Base-by-base conservation (phyloP, 2,888 invertebrate genomes). In the Agriopis marginaria region DNA sequence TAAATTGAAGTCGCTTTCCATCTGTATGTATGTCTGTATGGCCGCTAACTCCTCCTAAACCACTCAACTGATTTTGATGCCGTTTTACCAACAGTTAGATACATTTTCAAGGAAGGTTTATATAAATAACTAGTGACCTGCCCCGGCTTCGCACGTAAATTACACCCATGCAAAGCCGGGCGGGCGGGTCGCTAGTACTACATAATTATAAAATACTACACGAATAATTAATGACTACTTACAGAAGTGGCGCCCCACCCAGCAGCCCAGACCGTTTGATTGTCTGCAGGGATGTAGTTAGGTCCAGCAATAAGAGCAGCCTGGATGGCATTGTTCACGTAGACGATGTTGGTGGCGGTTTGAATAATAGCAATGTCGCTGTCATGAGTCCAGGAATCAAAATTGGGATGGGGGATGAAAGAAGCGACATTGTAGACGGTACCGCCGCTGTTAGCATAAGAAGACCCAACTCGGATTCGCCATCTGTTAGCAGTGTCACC, bases 221-320 rank as follows among this genome's bases (percentile, higher is more conserved):
- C 6, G n/a, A n/a, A 7, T 23, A 4, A 54, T 12, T 6, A 44
- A 42, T 17, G 17, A 7, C 23, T 45, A 58, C 87, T 85, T 75
- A 88, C 89, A 3, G 73, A 73, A 63, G 76, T 84, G 9, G 68
- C 23, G 4, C 90, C 90, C 89, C 90, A 90, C 70, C 90, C 90
- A 32, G 86, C 77, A 40, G 88, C 87, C 84, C 83, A 86, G 0
- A 89, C 87, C 3, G 68, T 71, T 68, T 82, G 75, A 70, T 88
- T 84, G 62, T 88, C 88, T 11, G 39, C 73, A 0, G 88, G 70
- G 44, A 75, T 72, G 73, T 89, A 89, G 71, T 81, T 86, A 32
- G 81, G 4, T 0, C 86, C 82, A 14, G 80, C 70, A 42, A 80
- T 77, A 9, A 64, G 60, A 63, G 64, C 81, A 0, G 77, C 55